These are phyloP conservation scores for Carcharodon carcharias DNA, from an alignment of 2,797 vertebrate species.

Conservation along the genomic window DNA sequence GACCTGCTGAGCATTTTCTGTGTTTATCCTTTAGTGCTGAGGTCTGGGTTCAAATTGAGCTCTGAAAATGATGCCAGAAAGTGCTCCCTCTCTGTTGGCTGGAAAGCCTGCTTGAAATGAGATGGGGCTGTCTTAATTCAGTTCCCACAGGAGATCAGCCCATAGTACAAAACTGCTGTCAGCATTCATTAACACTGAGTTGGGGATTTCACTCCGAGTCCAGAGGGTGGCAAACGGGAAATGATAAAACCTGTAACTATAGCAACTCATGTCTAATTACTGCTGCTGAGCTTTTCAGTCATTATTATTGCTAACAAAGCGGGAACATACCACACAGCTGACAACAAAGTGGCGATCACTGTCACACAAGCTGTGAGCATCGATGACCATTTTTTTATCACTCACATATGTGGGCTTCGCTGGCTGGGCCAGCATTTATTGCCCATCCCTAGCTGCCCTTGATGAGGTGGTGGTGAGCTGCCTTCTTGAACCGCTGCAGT, in stretches of 20 bases:
- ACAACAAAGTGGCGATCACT: not conserved
- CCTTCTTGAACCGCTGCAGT: too few relatives aligned
- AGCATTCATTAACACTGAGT: not conserved
- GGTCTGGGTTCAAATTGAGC: not conserved
- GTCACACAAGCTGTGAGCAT: not conserved
- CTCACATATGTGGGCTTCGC: too few relatives aligned
- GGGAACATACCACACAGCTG: not conserved
- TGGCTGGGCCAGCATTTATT: too few relatives aligned
- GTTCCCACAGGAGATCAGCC: not conserved
- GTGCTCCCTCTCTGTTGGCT: not conserved
- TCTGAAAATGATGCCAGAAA: not conserved
- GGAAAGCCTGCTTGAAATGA: not conserved
- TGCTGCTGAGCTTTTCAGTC: not conserved
- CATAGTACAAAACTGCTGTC: not conserved
- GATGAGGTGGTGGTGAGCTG: too few relatives aligned
- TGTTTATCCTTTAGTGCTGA: not conserved
- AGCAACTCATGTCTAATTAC: constrained; percentile 10
- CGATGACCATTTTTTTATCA: not conserved
- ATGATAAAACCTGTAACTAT: not conserved
- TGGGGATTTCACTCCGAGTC: not conserved
- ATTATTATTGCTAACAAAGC: not conserved
- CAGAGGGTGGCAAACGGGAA: not conserved
- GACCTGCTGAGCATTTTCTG: not conserved
- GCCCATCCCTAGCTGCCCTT: too few relatives aligned
- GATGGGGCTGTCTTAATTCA: not conserved